Evolutionary conservation across 1,140 invertebrate genomes (phyloP).

Genomic region (Neodiprion lecontei): DNA sequence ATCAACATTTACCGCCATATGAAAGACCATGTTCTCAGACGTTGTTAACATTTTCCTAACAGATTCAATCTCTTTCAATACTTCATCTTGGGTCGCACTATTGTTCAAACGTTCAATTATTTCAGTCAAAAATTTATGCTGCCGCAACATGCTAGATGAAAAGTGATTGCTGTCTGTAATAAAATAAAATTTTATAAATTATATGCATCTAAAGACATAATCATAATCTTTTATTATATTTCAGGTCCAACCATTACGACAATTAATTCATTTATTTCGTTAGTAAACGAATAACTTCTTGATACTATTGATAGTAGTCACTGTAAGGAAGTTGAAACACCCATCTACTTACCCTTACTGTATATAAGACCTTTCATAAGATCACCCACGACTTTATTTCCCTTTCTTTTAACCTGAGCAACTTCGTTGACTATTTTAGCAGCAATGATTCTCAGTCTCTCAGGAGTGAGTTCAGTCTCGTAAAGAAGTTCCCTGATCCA

Average conservation of each 20-base stretch:
- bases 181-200: slow-evolving; percentile 5
- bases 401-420: slow-evolving; percentile 72
- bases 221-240: background rate
- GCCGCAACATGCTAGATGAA: slow-evolving; percentile 73
- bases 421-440: slow-evolving; percentile 81
- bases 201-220: slow-evolving; percentile 17
- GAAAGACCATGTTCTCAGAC: slow-evolving; percentile 69
- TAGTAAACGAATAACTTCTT: too few relatives aligned
- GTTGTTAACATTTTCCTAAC: slow-evolving; percentile 68
- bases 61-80: slow-evolving; percentile 68
- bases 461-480: slow-evolving; percentile 72
- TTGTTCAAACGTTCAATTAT: slow-evolving; percentile 68
- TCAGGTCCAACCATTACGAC: too few relatives aligned
- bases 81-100: slow-evolving; percentile 61
- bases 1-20: slow-evolving; percentile 76
- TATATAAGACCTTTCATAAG: slow-evolving; percentile 71
- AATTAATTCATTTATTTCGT: background rate
- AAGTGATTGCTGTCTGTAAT: slow-evolving; percentile 76
- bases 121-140: slow-evolving; percentile 78
- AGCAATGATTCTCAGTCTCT: slow-evolving; percentile 78
- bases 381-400: slow-evolving; percentile 66
- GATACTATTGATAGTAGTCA: too few relatives aligned
- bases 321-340: too few relatives aligned
- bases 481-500: slow-evolving; percentile 82
- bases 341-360: slow-evolving; percentile 62